Evolutionary conservation across 2,113 vertebrate genomes (phyloP), one percentile per base, ranked within the genome.

Genomic region (Catagonus wagneri): DNA sequence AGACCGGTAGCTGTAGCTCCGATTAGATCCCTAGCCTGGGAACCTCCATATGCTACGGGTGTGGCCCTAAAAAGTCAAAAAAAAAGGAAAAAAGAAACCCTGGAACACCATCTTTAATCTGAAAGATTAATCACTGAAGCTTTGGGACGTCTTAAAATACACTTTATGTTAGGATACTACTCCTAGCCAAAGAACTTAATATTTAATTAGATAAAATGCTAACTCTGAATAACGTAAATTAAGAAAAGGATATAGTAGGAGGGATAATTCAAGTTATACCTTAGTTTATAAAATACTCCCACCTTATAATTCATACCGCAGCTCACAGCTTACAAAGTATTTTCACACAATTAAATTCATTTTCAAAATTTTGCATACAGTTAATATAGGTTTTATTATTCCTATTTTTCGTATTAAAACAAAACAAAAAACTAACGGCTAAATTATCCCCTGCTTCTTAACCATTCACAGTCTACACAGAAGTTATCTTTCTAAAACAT

Each of bases 91-190:
- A n/a, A 90, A 74, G 36, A 20, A 90, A n/a, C 36, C 36, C 16
- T 90, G 25, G 56, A 86, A 58, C 19, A 19, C 25, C 66, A 72
- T 86, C 52, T 93, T 75, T 66, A 71, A 81, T 80, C 90, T 52
- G 86, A 92, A 65, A 79, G 60, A n/a, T 86, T 75, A 60, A 39
- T 81, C 50, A 60, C 22, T 60, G 58, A 80, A 65, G 50, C 16
- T 95, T 81, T 80, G 34, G 27, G 6, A 92, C 15, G 72, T 90
- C 79, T 89, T 83, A 56, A 79, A 65, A 50, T 85, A 32, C 72
- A 80, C 50, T 11, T 72, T 58, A 79, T 20, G 9, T 36, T 63
- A 63, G 29, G 44, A 29, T 58, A 78, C 13, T 80, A 60, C 39
- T 50, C 32, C 32, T 61, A 66, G 56, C 44, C 90, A 86, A 72